A percentile compares a stretch with the other conserved stretches of the same genome.
Conservation (phyloP, 2,113 vertebrate genomes). For the Mastomys natalensis region DNA sequence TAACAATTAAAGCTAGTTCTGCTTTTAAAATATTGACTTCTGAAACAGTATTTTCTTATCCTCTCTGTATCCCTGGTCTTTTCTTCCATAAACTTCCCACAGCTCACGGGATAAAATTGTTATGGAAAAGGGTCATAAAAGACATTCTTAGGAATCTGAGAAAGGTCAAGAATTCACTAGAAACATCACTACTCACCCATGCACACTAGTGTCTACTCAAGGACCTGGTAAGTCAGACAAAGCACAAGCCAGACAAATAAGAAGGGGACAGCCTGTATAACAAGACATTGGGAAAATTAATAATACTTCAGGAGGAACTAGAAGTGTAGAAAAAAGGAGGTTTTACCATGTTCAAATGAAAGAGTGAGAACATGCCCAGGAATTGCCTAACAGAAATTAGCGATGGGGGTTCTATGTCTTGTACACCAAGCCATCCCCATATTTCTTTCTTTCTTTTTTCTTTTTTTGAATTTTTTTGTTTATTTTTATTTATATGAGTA, state of each 20-base stretch:
- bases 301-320: conserved; percentile 29
- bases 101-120: conserved; percentile 21
- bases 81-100: conserved; percentile 17
- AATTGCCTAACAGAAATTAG: neutral
- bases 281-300: neutral
- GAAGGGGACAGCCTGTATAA: neutral
- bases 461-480: too few species aligned
- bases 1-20: neutral
- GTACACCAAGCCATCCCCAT: neutral
- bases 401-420: neutral
- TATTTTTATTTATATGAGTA: too few species aligned
- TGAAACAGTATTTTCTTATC: conserved; percentile 28
- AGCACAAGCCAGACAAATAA: neutral
- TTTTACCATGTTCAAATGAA: neutral
- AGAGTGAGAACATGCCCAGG: neutral
- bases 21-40: conserved; percentile 4
- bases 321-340: neutral
- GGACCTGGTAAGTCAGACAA: neutral
- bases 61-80: neutral
- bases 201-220: neutral
- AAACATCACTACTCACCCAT: neutral
- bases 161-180: conserved; percentile 22
- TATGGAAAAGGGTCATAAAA: conserved; percentile 47
- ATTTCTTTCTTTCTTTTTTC: neutral
- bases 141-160: conserved; percentile 6